These are phyloP conservation scores for Limenitis arthemis DNA, from an alignment of 2,888 invertebrate species.

Conservation along the genomic window DNA sequence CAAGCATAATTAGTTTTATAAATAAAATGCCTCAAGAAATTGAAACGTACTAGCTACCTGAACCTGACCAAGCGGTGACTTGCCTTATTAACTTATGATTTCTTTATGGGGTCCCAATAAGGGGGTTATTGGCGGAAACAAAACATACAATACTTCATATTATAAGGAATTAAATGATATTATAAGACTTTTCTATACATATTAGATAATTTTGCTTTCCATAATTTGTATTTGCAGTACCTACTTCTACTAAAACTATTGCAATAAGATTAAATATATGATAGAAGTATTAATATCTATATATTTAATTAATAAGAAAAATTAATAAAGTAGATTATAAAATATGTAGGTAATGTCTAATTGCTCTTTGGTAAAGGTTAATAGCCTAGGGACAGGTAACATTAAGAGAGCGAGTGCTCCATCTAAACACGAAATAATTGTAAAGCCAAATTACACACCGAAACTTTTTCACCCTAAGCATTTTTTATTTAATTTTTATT, in stretches of 20 bases:
- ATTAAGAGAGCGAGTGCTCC: conserved; percentile 45
- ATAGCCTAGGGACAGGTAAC: conserved; percentile 51
- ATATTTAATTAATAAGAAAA: not conserved
- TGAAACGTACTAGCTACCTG: conserved; percentile 69
- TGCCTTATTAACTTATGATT: conserved; percentile 52
- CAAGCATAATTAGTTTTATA: conserved; percentile 72
- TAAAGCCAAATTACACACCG: conserved; percentile 53
- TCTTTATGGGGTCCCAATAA: conserved; percentile 22
- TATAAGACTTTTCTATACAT: too few relatives aligned
- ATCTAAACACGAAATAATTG: conserved; percentile 59
- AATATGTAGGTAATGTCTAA: conserved; percentile 14
- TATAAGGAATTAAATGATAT: too few relatives aligned
- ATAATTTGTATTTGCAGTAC: too few relatives aligned
- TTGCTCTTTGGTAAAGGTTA: conserved; percentile 21
- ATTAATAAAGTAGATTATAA: not conserved
- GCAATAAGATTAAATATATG: too few relatives aligned
- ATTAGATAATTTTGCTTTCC: too few relatives aligned
- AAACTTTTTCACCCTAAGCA: conserved; percentile 65
- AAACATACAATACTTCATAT: too few relatives aligned
- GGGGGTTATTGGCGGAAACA: conserved; percentile 9
- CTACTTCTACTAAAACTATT: too few relatives aligned
- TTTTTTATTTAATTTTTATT: conserved; percentile 71
- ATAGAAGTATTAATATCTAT: too few relatives aligned
- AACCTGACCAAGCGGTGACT: conserved; percentile 63
- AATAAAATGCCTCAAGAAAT: conserved; percentile 70